Evolutionary conservation across 2,797 vertebrate genomes (phyloP), one percentile per base, ranked within the genome.

Genomic region (Bradypodion pumilum): DNA sequence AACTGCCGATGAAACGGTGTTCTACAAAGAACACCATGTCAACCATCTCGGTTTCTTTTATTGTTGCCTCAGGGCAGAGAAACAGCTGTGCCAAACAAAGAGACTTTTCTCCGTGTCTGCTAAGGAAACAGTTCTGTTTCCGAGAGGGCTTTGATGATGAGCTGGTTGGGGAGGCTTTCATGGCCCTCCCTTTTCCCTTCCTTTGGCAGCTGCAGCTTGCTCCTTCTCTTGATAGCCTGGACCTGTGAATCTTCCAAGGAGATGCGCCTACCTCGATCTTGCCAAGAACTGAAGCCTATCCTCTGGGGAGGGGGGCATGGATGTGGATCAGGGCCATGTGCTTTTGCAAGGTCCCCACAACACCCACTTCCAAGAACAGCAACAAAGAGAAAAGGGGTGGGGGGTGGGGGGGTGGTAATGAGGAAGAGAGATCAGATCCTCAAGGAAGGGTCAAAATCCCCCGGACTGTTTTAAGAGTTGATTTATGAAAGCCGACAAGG

Each of bases 401-500:
- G n/a, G n/a, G n/a, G n/a, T n/a, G n/a, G n/a, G n/a, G n/a, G n/a
- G n/a, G n/a, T n/a, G n/a, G n/a, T n/a, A 44, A 56, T 9, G 69
- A 32, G 59, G 80, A 70, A 40, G 7, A 19, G 65, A 49, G 42
- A 73, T 44, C 42, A 23, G 59, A 56, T n/a, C 46, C 35, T 40
- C 25, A 5, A 21, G 52, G 52, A 40, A 7, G 35, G 68, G 62
- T 32, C 46, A 19, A 56, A 4, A 59, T 44, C 15, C 46, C 35
- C 46, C 15, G 7, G 27, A 29, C 44, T 5, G 23, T 10, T 46
- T 89, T 89, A 81, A n/a, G 62, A 74, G 62, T 78, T 90, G 89
- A 94, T 90, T 92, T 88, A 92, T 92, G 87, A 75, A 87, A 86
- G 79, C 42, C 72, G 90, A 92, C 87, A 87, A 84, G 1, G 0